Base-by-base conservation (phyloP, 2,113 vertebrate genomes). In the Bubo bubo region DNA sequence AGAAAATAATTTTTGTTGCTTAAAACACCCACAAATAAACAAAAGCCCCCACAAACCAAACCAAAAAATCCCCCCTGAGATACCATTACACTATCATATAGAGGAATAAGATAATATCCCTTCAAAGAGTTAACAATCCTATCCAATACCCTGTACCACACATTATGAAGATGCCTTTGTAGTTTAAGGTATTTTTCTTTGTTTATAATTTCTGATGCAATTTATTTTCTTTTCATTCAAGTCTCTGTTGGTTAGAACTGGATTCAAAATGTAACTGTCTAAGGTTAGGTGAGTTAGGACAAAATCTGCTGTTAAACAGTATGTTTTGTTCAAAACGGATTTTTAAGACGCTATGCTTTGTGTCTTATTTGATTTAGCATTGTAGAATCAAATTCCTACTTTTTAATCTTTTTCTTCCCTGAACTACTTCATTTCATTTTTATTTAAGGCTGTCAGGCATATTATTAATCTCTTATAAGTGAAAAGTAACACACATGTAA, bases 61-160 rank as follows among this genome's bases (percentile, higher is more conserved):
- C 4, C 2, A n/a, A 75, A 58, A 56, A 71, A 14, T 22, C 2
- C 1, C 3, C 3, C 4, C 5, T 12, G 2, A 79, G 12, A 55
- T 14, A 34, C 7, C 52, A 20, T 50, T 43, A 88, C 11, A 22
- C 4, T 47, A 30, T 41, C 9, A 9, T 56, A 16, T 4, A n/a
- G 22, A 76, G 6, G 12, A 71, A 56, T 18, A 72, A 4, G 6
- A 19, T 24, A 86, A 74, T 53, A 62, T 47, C 4, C 7, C 14
- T 73, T 74, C 30, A n/a, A 82, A 47, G 10, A 70, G 2, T 41
- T 76, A 59, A 23, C 5, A 39, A 9, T 21, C 16, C 11, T 68
- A 15, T 21, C 30, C 9, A 50, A 55, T 34, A 45, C 0, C 4
- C 4, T n/a, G 4, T 52, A 39, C 15, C 1, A 8, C 66, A 32